phyloP scores from a whole-genome alignment of 1,140 invertebrate species.

The Orius insidiosus region DNA sequence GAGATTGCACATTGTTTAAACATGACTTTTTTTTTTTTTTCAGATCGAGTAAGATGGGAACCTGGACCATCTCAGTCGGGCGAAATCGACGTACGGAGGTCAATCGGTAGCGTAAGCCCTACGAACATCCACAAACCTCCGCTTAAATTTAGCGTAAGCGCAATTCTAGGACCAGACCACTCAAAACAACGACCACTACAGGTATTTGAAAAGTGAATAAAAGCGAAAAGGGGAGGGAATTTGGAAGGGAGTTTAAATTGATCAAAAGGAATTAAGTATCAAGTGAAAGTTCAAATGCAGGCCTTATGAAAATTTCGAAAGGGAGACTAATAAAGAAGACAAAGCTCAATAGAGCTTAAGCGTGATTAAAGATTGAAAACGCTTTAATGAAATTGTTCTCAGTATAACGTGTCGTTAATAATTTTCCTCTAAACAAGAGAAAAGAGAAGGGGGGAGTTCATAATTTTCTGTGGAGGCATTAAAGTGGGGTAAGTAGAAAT shows the following conservation, averaged over 20 bases:
- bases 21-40: not conserved
- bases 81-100: constrained; percentile 1
- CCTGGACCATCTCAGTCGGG: constrained; percentile 6
- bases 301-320: too few relatives aligned
- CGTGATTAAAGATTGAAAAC: not conserved
- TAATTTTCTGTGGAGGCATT: constrained; percentile 2
- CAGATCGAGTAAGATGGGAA: constrained; percentile 13
- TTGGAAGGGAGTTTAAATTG: not conserved
- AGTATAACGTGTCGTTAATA: constrained; percentile 9
- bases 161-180: constrained; percentile 56
- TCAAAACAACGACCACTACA: constrained; percentile 23
- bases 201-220: constrained; percentile 7
- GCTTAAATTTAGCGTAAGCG: constrained; percentile 82
- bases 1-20: too few relatives aligned
- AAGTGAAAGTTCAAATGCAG: too few relatives aligned
- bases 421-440: constrained; percentile 4
- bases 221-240: not conserved
- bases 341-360: too few relatives aligned
- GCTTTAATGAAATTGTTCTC: not conserved
- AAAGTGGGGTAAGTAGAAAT: constrained; percentile 5
- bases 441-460: constrained; percentile 8
- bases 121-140: constrained; percentile 36
- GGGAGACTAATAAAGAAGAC: too few relatives aligned
- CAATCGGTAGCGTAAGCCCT: constrained; percentile 21
- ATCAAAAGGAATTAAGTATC: too few relatives aligned